Percentiles rank a stretch among this genome's conserved stretches.
phyloP scores from a whole-genome alignment of 92 coral and sea anemone genomes.

The Blastomussa wellsi region DNA sequence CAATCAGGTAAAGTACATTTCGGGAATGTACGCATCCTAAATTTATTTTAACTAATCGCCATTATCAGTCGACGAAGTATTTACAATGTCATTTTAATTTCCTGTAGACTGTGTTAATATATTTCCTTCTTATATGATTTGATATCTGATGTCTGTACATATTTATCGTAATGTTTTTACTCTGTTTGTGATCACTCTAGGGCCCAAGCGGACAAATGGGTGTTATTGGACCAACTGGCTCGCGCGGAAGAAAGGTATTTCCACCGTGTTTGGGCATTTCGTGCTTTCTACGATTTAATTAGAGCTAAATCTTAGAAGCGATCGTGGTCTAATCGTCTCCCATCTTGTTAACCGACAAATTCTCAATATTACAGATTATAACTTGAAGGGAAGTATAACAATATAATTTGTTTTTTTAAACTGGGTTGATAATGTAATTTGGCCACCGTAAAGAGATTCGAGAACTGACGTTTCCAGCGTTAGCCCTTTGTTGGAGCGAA shows the following conservation, averaged over 20 bases:
- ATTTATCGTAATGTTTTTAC: background rate
- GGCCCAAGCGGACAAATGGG: conserved; percentile 23
- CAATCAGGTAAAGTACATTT: conserved; percentile 1
- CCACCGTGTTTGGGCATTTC: background rate
- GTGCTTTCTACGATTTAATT: too few species aligned
- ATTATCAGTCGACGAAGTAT: background rate
- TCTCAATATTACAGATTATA: too few species aligned
- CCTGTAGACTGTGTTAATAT: background rate
- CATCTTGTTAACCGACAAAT: background rate
- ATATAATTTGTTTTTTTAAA: too few species aligned
- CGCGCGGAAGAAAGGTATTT: conserved; percentile 28
- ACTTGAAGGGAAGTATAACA: too few species aligned
- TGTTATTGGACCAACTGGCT: background rate
- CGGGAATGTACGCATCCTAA: background rate
- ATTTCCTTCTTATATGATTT: background rate
- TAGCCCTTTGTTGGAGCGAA: too few species aligned
- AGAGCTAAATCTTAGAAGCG: background rate
- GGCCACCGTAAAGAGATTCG: too few species aligned
- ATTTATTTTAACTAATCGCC: too few species aligned
- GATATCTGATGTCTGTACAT: background rate
- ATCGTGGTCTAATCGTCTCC: background rate
- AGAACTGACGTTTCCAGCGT: too few species aligned
- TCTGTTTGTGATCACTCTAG: background rate
- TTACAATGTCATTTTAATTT: background rate
- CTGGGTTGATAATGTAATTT: too few species aligned